phyloP scores from a whole-genome alignment of 1,140 invertebrate genomes.

The Tribolium castaneum region DNA sequence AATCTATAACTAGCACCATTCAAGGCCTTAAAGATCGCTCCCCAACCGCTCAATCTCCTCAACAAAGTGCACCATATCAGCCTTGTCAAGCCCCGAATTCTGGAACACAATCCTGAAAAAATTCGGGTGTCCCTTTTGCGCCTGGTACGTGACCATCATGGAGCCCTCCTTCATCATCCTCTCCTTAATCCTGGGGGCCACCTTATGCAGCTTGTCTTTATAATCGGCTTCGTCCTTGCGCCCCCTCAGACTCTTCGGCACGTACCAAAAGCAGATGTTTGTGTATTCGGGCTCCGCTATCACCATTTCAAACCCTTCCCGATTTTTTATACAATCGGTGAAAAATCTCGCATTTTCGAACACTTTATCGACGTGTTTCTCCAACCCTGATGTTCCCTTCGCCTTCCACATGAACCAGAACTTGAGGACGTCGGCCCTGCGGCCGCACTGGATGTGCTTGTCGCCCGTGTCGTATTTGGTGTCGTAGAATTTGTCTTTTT shows the following conservation, averaged over 20 bases:
- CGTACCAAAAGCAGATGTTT: slow-evolving; percentile 96
- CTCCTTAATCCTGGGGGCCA: slow-evolving; percentile 94
- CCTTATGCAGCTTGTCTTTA: slow-evolving; percentile 77
- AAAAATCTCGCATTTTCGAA: slow-evolving; percentile 82
- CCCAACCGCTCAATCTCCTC: slow-evolving; percentile 88
- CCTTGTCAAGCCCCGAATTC: slow-evolving; percentile 82
- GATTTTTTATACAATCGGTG: slow-evolving; percentile 72
- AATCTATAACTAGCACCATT: background rate
- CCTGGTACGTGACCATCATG: slow-evolving; percentile 96
- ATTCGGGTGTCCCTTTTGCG: slow-evolving; percentile 81
- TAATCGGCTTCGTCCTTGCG: slow-evolving; percentile 68
- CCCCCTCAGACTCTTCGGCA: slow-evolving; percentile 80
- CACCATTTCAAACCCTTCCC: slow-evolving; percentile 80
- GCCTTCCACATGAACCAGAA: slow-evolving; percentile 99
- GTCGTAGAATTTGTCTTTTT: slow-evolving; percentile 97
- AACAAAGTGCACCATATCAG: slow-evolving; percentile 88
- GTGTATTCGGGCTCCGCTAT: slow-evolving; percentile 88
- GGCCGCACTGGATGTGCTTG: slow-evolving; percentile 91
- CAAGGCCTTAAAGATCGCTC: slow-evolving; percentile 69
- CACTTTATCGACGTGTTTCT: slow-evolving; percentile 82
- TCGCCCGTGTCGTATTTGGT: slow-evolving; percentile 76
- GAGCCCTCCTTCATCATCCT: slow-evolving; percentile 93
- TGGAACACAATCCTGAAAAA: slow-evolving; percentile 96
- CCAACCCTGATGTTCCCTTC: slow-evolving; percentile 86
- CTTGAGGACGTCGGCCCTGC: slow-evolving; percentile 94